phyloP scores from a whole-genome alignment of 2,888 invertebrate genomes.

The Lithosia quadra region DNA sequence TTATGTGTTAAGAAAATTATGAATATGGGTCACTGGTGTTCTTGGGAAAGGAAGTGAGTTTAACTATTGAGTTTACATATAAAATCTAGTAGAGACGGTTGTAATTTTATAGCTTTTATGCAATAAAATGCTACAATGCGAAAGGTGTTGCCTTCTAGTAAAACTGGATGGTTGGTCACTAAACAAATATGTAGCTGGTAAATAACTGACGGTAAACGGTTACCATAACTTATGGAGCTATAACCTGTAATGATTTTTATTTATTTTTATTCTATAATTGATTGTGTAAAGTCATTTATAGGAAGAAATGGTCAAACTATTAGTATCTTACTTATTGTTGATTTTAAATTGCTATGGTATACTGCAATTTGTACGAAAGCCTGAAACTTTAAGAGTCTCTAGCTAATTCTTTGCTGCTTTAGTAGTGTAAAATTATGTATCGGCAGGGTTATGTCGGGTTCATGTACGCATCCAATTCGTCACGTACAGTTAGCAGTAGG shows the following conservation, averaged over 20 bases:
- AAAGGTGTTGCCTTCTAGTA: not conserved
- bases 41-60: conserved; percentile 82
- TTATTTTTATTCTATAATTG: not conserved
- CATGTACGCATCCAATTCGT: conserved; percentile 29
- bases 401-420: not conserved
- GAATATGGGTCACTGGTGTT: conserved; percentile 78
- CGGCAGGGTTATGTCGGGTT: conserved; percentile 20
- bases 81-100: conserved; percentile 27
- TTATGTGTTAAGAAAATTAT: conserved; percentile 66
- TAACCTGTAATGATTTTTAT: not conserved
- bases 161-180: not conserved
- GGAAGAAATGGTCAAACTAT: too few species aligned
- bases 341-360: too few species aligned
- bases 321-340: too few species aligned
- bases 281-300: too few species aligned
- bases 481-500: conserved; percentile 45
- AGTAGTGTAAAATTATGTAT: not conserved
- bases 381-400: not conserved
- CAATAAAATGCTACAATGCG: not conserved
- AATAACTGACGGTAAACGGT: not conserved
- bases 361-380: not conserved
- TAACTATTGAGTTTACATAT: conserved; percentile 29
- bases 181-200: not conserved
- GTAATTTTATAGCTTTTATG: conserved; percentile 9
- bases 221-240: not conserved